phyloP scores from a whole-genome alignment of 2,113 vertebrate species.

The Misgurnus anguillicaudatus region DNA sequence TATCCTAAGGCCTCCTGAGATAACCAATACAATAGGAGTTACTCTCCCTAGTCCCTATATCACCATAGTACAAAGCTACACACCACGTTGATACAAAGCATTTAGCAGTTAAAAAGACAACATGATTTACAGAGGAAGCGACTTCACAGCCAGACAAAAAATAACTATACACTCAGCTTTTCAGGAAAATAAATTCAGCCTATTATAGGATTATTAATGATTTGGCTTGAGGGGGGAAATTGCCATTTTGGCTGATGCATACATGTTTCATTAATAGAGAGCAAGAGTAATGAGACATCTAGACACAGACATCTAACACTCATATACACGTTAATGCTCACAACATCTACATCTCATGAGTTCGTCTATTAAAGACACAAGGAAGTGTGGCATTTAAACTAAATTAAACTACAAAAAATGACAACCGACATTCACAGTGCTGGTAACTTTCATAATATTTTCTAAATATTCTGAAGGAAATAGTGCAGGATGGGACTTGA shows the following conservation, averaged over 20 bases:
- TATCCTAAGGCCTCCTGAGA: too few species aligned
- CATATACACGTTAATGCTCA: constrained; percentile 38
- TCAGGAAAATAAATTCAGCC: constrained; percentile 48
- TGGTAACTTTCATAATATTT: too few species aligned
- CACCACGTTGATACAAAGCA: neutral
- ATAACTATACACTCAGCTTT: constrained; percentile 27
- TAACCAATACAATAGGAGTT: too few species aligned
- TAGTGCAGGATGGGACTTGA: too few species aligned
- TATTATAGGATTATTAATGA: constrained; percentile 49
- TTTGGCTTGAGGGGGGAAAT: constrained; percentile 47
- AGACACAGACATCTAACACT: constrained; percentile 26
- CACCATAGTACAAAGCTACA: too few species aligned
- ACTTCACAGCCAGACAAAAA: constrained; percentile 19
- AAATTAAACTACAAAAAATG: too few species aligned
- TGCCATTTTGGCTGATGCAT: constrained; percentile 49
- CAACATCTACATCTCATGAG: constrained; percentile 29
- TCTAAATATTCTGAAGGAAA: too few species aligned
- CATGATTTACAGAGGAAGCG: neutral
- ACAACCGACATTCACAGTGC: too few species aligned
- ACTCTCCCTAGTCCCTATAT: too few species aligned
- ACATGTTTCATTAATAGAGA: constrained; percentile 43
- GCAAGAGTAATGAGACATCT: constrained; percentile 35
- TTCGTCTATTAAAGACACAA: constrained; percentile 34
- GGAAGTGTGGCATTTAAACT: too few species aligned
- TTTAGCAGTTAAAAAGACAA: neutral